Evolutionary conservation across 2,797 vertebrate species (phyloP), one percentile per base, ranked within the genome.

Genomic region (Lophotriccus pileatus): DNA sequence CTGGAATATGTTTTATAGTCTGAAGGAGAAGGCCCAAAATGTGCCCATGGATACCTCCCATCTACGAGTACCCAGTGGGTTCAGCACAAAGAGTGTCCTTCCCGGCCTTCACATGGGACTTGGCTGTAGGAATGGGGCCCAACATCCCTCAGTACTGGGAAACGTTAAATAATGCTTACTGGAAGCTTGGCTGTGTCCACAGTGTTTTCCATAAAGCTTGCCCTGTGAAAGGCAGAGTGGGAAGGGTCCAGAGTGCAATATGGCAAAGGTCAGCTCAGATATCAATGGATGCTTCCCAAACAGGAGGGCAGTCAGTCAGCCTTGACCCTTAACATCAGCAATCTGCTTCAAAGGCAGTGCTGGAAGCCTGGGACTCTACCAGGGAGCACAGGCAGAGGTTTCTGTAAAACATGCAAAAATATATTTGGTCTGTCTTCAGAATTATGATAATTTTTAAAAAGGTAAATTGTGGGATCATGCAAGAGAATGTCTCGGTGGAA

Each of bases 191-290:
- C 17, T 67, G 49, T 34, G 44, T 74, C 66, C 81, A 77, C 82
- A 58, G 27, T 43, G 28, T 77, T 87, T 84, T 91, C 74, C 78
- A 87, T 32, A 82, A 63, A 83, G 56, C 73, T 72, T 72, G 43
- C 66, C 72, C 66, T 83, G 58, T 83, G 72, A 91, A 89, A 32
- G 62, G 44, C 55, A 62, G 43, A 66, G 28, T n/a, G 14, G 32
- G n/a, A 25, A 41, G n/a, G 43, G 87, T 95, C 59, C 92, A 93
- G 70, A 93, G 95, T 81, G 39, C 76, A 93, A 20, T 55, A 62
- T 55, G 50, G 79, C 91, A 95, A 94, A 94, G 95, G 89, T 94
- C 47, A 86, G 56, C 47, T 66, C 78, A 92, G 86, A 62, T 78
- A 86, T 32, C 76, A 58, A 22, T 60, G 78, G 62, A 49, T 13